Conservation (phyloP, 2,113 vertebrate species). For the Danionella cerebrum region DNA sequence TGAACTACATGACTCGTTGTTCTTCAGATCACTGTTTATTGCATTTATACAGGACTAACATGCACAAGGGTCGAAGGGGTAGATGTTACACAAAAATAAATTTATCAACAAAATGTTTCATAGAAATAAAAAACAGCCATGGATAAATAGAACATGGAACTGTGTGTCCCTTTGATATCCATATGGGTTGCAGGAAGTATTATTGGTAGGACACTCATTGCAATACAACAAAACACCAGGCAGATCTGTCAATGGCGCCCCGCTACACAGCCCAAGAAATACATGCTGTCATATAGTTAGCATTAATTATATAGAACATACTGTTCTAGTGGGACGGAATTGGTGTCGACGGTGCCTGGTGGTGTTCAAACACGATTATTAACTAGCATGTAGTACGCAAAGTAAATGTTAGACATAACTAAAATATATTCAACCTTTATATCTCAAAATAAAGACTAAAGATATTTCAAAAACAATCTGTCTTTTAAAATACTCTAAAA, state of each 20-base stretch:
- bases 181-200: constrained; percentile 67
- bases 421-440: constrained; percentile 63
- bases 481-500: constrained; percentile 55
- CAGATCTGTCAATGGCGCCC: neutral
- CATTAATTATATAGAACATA: no score
- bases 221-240: constrained; percentile 80
- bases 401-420: constrained; percentile 52
- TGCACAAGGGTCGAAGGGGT: constrained; percentile 52
- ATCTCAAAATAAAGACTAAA: constrained; percentile 61
- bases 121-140: constrained; percentile 42
- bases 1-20: neutral
- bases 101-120: constrained; percentile 21
- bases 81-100: constrained; percentile 41
- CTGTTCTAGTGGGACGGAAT: neutral
- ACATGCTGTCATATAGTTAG: neutral
- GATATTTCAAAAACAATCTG: constrained; percentile 49
- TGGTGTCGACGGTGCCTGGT: neutral
- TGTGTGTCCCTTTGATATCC: constrained; percentile 49
- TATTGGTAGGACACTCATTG: constrained; percentile 78
- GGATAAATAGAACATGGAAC: constrained; percentile 44
- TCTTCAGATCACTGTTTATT: constrained; percentile 57
- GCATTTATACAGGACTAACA: constrained; percentile 67
- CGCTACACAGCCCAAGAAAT: neutral
- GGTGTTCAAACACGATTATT: constrained; percentile 29
- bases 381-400: constrained; percentile 30